Conservation (phyloP, 2,113 vertebrate genomes). For the Phalacrocorax pelagicus region DNA sequence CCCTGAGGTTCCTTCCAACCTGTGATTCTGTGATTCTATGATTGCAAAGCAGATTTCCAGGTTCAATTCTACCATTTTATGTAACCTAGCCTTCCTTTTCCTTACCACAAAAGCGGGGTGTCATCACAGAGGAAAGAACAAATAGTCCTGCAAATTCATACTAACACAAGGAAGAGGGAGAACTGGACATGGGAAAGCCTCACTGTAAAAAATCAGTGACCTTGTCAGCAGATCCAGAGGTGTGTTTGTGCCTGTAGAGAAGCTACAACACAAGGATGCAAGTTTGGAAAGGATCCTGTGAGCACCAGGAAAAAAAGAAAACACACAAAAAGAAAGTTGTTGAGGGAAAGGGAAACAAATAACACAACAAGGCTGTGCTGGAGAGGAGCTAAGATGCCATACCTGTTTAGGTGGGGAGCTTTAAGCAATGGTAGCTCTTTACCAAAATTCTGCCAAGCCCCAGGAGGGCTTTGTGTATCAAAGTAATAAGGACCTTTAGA, state of each 20-base stretch:
- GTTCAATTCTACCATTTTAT: background rate
- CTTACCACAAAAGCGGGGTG: background rate
- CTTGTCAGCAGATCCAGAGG: background rate
- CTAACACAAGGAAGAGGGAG: background rate
- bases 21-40: background rate
- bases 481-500: background rate
- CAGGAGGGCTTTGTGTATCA: background rate
- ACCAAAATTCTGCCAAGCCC: background rate
- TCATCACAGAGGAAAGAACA: background rate
- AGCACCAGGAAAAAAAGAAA: background rate
- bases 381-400: background rate
- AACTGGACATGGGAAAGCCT: background rate
- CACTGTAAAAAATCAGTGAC: background rate
- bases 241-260: background rate
- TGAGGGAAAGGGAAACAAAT: background rate
- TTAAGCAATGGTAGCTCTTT: background rate
- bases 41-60: background rate
- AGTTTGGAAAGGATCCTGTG: background rate
- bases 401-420: background rate
- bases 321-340: background rate
- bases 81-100: background rate
- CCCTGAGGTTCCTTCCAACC: no score
- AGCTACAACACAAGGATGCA: background rate
- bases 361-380: background rate
- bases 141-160: background rate